Evolutionary conservation across 2,888 invertebrate species (phyloP).

Genomic region (Dolichopus griseipennis): DNA sequence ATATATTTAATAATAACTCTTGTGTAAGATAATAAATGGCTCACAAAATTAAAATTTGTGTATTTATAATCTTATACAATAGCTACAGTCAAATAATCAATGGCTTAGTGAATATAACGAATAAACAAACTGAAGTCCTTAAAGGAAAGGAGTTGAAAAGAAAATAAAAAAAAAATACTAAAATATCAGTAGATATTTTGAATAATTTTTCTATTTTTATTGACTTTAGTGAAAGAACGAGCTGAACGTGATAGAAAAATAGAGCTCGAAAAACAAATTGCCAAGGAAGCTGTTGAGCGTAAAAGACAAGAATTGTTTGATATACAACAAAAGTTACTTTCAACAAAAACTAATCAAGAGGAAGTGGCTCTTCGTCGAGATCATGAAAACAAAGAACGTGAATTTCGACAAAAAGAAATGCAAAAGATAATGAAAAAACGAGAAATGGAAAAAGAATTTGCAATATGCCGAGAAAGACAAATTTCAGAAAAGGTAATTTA

Average conservation of each 20-base stretch:
- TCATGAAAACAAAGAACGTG: slow-evolving; percentile 40
- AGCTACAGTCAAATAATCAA: too few relatives aligned
- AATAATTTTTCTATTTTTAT: too few relatives aligned
- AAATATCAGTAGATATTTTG: too few relatives aligned
- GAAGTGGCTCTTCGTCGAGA: slow-evolving; percentile 37
- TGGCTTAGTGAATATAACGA: too few relatives aligned
- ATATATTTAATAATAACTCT: too few relatives aligned
- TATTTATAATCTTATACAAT: too few relatives aligned
- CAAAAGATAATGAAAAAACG: slow-evolving; percentile 34
- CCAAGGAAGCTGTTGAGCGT: slow-evolving; percentile 37
- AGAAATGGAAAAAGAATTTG: slow-evolving; percentile 33
- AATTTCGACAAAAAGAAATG: slow-evolving; percentile 38
- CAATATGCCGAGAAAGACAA: slow-evolving; percentile 34
- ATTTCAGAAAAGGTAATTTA: slow-evolving; percentile 30
- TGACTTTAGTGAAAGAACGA: slow-evolving; percentile 31
- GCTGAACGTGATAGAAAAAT: slow-evolving; percentile 36
- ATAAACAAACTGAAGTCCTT: too few relatives aligned
- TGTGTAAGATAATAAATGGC: too few relatives aligned
- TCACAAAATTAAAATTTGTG: too few relatives aligned
- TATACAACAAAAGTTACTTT: slow-evolving; percentile 34
- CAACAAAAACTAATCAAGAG: slow-evolving; percentile 33
- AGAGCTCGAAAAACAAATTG: slow-evolving; percentile 32
- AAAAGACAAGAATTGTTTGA: slow-evolving; percentile 37
- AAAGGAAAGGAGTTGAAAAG: too few relatives aligned
- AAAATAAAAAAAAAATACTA: too few relatives aligned